Percentiles rank a stretch among this genome's conserved stretches.
Conservation (phyloP, 2,113 vertebrate species). For the Oenanthe oenanthe region DNA sequence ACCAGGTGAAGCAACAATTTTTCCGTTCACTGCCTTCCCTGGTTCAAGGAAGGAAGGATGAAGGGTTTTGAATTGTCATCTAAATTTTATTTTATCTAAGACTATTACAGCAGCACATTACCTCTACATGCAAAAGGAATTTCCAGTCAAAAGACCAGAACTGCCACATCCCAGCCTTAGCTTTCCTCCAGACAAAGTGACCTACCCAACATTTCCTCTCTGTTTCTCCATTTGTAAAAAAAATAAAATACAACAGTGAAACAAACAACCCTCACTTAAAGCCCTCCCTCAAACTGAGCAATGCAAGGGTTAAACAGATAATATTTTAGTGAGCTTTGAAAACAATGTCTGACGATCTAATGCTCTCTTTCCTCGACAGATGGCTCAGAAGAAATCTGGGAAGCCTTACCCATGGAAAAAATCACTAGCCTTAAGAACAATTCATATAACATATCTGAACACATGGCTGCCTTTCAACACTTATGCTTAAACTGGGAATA, state of each 20-base stretch:
- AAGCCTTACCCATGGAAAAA: slow-evolving; percentile 47
- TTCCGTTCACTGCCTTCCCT: neutral
- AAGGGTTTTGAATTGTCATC: neutral
- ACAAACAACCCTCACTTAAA: neutral
- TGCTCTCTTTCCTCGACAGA: slow-evolving; percentile 51
- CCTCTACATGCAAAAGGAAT: neutral
- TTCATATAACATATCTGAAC: slow-evolving; percentile 56
- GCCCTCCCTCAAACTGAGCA: neutral
- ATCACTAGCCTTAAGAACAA: slow-evolving; percentile 64
- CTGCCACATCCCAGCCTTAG: neutral
- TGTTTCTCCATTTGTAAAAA: neutral
- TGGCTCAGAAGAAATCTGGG: slow-evolving; percentile 59
- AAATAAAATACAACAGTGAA: neutral
- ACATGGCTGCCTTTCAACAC: slow-evolving; percentile 70
- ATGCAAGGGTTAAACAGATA: slow-evolving; percentile 39
- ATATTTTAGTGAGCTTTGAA: slow-evolving; percentile 44
- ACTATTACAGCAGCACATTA: neutral
- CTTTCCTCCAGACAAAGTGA: neutral
- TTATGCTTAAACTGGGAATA: slow-evolving; percentile 14
- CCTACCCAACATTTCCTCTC: neutral
- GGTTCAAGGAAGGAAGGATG: neutral
- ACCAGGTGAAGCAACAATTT: neutral
- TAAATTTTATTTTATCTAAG: neutral
- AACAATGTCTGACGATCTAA: slow-evolving; percentile 50
- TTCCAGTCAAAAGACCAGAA: neutral